These are phyloP conservation scores for Drosophila ficusphila DNA, from an alignment of 1,140 invertebrate species.

Conservation along the genomic window DNA sequence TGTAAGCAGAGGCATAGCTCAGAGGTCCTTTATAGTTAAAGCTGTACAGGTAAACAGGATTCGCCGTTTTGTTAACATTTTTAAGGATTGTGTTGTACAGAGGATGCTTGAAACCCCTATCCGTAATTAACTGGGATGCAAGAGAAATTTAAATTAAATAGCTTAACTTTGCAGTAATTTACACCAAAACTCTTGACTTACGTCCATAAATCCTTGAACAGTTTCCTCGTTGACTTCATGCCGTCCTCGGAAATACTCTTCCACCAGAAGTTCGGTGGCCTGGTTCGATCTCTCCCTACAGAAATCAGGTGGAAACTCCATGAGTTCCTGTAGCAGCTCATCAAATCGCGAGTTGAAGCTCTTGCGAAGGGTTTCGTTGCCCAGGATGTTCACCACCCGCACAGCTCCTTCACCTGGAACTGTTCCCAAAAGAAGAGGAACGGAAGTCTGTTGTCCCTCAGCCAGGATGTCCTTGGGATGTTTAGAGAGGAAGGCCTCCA, in stretches of 20 bases:
- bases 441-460: slow-evolving; percentile 63
- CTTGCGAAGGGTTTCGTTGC: slow-evolving; percentile 60
- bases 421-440: slow-evolving; percentile 84
- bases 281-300: slow-evolving; percentile 1
- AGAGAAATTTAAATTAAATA: not conserved
- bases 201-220: slow-evolving; percentile 74
- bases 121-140: slow-evolving; percentile 60
- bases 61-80: slow-evolving; percentile 32
- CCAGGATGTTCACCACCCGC: slow-evolving; percentile 76
- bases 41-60: slow-evolving; percentile 68
- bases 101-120: slow-evolving; percentile 74
- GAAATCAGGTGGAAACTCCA: slow-evolving; percentile 64
- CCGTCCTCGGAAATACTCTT: slow-evolving; percentile 66
- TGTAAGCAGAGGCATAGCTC: slow-evolving; percentile 68
- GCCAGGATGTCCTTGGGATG: slow-evolving; percentile 76
- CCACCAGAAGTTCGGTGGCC: slow-evolving; percentile 42
- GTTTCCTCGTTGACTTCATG: slow-evolving; percentile 64
- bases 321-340: slow-evolving; percentile 58
- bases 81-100: slow-evolving; percentile 57
- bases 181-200: slow-evolving; percentile 38
- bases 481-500: slow-evolving; percentile 77
- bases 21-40: slow-evolving; percentile 66
- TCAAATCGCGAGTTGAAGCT: slow-evolving; percentile 78
- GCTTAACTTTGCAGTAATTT: not conserved
- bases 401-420: slow-evolving; percentile 84